These are phyloP conservation scores for Passerina amoena DNA, from an alignment of 2,113 vertebrate genomes.

Conservation along the genomic window DNA sequence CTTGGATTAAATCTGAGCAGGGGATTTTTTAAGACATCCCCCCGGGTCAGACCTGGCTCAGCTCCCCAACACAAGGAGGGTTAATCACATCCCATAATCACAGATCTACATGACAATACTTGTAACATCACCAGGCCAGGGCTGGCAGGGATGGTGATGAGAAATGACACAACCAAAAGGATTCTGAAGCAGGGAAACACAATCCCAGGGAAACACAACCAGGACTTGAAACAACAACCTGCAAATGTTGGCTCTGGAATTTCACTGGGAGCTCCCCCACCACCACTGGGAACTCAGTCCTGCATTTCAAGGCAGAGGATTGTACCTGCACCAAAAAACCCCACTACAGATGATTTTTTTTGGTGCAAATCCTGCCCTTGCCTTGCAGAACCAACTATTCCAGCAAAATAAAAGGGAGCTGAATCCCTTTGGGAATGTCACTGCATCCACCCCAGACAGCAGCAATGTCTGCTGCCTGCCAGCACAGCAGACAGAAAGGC, in stretches of 20 bases:
- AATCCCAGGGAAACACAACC: neutral
- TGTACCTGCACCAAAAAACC: neutral
- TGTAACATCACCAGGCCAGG: neutral
- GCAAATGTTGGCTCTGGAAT: neutral
- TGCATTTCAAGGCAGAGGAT: neutral
- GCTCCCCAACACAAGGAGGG: slow-evolving; percentile 1
- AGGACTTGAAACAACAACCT: fast-evolving
- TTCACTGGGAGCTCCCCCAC: neutral
- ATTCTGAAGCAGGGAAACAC: neutral
- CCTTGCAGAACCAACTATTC: neutral
- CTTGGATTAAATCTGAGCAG: neutral
- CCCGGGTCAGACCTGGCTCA: neutral
- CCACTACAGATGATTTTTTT: fast-evolving
- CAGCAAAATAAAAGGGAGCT: neutral
- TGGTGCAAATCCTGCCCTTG: neutral
- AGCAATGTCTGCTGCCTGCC: neutral
- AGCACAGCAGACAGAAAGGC: neutral
- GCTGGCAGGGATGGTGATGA: neutral
- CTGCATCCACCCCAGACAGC: neutral
- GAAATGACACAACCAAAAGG: neutral
- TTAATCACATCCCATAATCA: slow-evolving; percentile 19
- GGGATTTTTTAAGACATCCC: neutral
- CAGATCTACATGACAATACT: neutral
- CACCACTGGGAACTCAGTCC: fast-evolving
- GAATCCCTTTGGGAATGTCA: neutral